Evolutionary conservation across 2,888 invertebrate species (phyloP).

Genomic region (Oscheius myriophilus): DNA sequence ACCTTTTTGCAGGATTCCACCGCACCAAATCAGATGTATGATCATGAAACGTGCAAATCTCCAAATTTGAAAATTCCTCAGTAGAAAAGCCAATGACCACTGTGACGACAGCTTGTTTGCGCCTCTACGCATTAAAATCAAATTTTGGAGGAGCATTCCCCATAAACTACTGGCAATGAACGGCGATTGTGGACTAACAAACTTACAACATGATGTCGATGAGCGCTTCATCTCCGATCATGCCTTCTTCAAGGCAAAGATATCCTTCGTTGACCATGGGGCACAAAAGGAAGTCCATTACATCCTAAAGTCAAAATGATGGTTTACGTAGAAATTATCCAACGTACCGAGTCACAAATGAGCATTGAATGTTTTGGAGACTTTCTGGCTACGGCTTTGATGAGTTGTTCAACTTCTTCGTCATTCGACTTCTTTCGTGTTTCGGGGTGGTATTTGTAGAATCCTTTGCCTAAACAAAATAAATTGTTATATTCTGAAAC

Average conservation of each 20-base stretch:
- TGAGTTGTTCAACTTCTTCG: slow-evolving; percentile 49
- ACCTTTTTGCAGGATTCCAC: no score
- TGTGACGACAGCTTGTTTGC: not conserved
- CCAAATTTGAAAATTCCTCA: slow-evolving; percentile 3
- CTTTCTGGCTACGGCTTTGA: slow-evolving; percentile 30
- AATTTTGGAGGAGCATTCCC: not conserved
- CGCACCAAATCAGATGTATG: not conserved
- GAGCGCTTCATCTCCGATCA: slow-evolving; percentile 47
- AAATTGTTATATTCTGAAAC: not conserved
- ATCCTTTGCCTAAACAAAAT: slow-evolving; percentile 49
- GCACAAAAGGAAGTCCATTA: slow-evolving; percentile 49
- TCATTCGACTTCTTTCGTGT: slow-evolving; percentile 52
- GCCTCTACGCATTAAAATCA: not conserved
- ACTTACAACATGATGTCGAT: slow-evolving; percentile 64
- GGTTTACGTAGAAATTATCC: not conserved
- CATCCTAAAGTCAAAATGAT: slow-evolving; percentile 44
- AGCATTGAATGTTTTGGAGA: slow-evolving; percentile 15
- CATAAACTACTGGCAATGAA: not conserved
- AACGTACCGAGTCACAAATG: slow-evolving; percentile 32
- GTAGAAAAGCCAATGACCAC: slow-evolving; percentile 6
- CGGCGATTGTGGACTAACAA: not conserved
- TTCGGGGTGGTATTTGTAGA: slow-evolving; percentile 50
- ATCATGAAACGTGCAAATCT: not conserved
- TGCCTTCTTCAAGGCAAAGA: slow-evolving; percentile 55
- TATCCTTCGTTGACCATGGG: slow-evolving; percentile 62